Evolutionary conservation across 2,113 vertebrate genomes (phyloP).

Genomic region (Lycaon pictus): DNA sequence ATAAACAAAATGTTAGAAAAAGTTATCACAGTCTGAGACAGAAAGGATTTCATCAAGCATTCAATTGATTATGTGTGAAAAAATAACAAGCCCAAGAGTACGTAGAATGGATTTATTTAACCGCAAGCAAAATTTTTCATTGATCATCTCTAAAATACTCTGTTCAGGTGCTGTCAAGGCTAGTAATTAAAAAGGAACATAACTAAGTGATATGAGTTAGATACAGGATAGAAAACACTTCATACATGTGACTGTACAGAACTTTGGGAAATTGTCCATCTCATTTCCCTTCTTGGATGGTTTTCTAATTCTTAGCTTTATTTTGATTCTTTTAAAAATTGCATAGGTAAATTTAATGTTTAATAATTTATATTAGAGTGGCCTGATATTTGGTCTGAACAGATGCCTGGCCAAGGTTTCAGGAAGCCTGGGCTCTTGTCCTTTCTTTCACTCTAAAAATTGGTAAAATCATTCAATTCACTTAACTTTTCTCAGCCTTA

Average conservation of each 20-base stretch:
- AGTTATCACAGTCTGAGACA: neutral
- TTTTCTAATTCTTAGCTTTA: slow-evolving; percentile 47
- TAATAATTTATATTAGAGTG: slow-evolving; percentile 11
- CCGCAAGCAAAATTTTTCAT: neutral
- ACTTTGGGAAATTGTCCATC: neutral
- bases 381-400: neutral
- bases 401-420: neutral
- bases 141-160: neutral
- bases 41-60: slow-evolving; percentile 6
- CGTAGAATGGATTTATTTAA: neutral
- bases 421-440: neutral
- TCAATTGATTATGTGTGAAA: neutral
- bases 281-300: neutral
- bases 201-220: neutral
- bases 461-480: neutral
- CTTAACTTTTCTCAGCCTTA: neutral
- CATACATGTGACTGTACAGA: neutral
- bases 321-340: slow-evolving; percentile 21
- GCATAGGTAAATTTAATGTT: neutral
- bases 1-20: slow-evolving; percentile 27
- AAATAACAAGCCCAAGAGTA: slow-evolving; percentile 7
- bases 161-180: neutral
- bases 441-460: neutral
- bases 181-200: neutral
- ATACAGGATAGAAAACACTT: neutral